These are phyloP conservation scores for Lysiphlebus fabarum DNA, from an alignment of 1,140 invertebrate species.

Conservation along the genomic window DNA sequence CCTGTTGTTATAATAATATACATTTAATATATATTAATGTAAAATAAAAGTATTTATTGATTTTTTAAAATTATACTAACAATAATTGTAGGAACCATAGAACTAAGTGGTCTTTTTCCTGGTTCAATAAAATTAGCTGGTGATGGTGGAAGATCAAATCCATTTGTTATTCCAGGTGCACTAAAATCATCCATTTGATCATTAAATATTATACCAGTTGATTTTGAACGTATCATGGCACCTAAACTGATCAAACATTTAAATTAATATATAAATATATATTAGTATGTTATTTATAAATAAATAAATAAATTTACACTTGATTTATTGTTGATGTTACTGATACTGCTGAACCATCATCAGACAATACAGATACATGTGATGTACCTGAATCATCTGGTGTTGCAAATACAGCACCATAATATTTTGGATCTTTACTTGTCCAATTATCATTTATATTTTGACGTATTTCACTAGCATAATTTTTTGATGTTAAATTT, in stretches of 20 bases:
- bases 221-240: slow-evolving; percentile 65
- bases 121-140: slow-evolving; percentile 76
- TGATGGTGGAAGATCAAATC: slow-evolving; percentile 75
- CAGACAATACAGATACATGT: slow-evolving; percentile 78
- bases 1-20: slow-evolving; percentile 29
- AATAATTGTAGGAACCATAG: slow-evolving; percentile 84
- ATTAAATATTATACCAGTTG: slow-evolving; percentile 88
- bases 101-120: slow-evolving; percentile 83
- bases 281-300: too few relatives aligned
- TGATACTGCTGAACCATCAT: slow-evolving; percentile 83
- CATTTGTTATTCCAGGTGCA: slow-evolving; percentile 72
- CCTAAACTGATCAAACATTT: slow-evolving; percentile 65
- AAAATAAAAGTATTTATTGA: too few relatives aligned
- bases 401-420: slow-evolving; percentile 62
- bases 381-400: slow-evolving; percentile 76
- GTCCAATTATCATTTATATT: slow-evolving; percentile 70
- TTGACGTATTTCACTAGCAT: slow-evolving; percentile 61
- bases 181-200: slow-evolving; percentile 97
- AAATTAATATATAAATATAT: neutral
- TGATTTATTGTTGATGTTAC: slow-evolving; percentile 87
- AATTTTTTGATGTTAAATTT: slow-evolving; percentile 64
- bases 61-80: too few relatives aligned
- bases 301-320: slow-evolving; percentile 62
- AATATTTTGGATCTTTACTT: slow-evolving; percentile 64
- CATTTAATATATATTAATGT: neutral